These are phyloP conservation scores for Squalus acanthias DNA, from an alignment of 2,797 vertebrate species.

Conservation along the genomic window DNA sequence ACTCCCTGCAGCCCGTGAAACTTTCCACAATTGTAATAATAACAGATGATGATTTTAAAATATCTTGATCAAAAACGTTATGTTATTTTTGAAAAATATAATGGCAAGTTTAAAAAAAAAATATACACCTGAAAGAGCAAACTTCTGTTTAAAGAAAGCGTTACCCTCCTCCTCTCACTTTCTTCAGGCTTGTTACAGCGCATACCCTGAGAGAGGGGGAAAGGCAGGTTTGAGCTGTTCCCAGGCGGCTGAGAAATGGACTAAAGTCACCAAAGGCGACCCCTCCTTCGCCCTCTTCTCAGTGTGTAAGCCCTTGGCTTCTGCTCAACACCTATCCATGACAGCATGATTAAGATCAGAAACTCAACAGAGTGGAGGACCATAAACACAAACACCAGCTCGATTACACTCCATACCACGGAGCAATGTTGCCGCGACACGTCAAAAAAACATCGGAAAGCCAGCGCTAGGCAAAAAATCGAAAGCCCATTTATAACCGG, in stretches of 20 bases:
- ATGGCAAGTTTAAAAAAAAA: no score
- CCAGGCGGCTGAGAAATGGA: not conserved
- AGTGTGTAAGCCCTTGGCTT: not conserved
- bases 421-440: not conserved
- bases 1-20: no score
- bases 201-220: no score
- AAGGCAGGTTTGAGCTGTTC: no score
- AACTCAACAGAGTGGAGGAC: not conserved
- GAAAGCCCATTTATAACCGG: not conserved
- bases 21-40: no score
- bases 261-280: not conserved
- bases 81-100: no score
- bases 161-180: no score
- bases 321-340: not conserved
- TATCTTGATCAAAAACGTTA: no score
- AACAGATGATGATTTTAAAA: no score
- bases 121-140: no score
- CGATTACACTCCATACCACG: not conserved
- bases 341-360: not conserved
- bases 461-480: not conserved
- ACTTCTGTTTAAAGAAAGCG: no score
- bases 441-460: not conserved
- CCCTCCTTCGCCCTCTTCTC: not conserved
- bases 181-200: no score
- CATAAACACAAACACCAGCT: not conserved